Conservation (phyloP, 1,140 invertebrate species). For the Drosophila baimaii region DNA sequence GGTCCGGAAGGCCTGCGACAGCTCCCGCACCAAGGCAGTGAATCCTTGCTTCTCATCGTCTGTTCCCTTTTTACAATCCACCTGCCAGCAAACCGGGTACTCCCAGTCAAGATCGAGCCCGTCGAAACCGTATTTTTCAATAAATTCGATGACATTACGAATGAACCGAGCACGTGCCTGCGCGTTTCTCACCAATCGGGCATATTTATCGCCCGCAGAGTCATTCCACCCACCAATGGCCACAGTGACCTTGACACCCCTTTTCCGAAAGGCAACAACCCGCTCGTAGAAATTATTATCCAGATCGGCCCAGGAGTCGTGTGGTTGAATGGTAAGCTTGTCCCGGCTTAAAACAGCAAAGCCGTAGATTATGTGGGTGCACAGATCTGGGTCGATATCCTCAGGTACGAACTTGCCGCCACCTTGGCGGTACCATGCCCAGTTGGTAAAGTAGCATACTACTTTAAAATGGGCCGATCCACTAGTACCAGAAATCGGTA, state of each 20-base stretch:
- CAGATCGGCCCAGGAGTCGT: slow-evolving; percentile 94
- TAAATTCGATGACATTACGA: slow-evolving; percentile 90
- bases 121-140: slow-evolving; percentile 92
- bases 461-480: slow-evolving; percentile 87
- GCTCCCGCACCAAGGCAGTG: slow-evolving; percentile 88
- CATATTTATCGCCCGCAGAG: slow-evolving; percentile 93
- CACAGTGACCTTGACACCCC: slow-evolving; percentile 91
- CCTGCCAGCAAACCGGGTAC: slow-evolving; percentile 96
- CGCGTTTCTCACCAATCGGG: slow-evolving; percentile 91
- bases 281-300: slow-evolving; percentile 95
- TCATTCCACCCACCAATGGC: slow-evolving; percentile 96
- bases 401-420: slow-evolving; percentile 92
- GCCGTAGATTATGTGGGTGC: slow-evolving; percentile 96
- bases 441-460: slow-evolving; percentile 97
- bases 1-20: slow-evolving; percentile 89
- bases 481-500: slow-evolving; percentile 4
- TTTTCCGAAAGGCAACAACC: slow-evolving; percentile 89
- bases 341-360: slow-evolving; percentile 94
- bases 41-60: slow-evolving; percentile 91
- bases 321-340: slow-evolving; percentile 91
- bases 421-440: slow-evolving; percentile 95
- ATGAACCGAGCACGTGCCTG: slow-evolving; percentile 89
- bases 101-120: slow-evolving; percentile 96
- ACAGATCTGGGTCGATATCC: slow-evolving; percentile 92
- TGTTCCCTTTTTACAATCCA: slow-evolving; percentile 90